Evolutionary conservation across 2,113 vertebrate species (phyloP), one percentile per base, ranked within the genome.

Genomic region (Theristicus caerulescens): DNA sequence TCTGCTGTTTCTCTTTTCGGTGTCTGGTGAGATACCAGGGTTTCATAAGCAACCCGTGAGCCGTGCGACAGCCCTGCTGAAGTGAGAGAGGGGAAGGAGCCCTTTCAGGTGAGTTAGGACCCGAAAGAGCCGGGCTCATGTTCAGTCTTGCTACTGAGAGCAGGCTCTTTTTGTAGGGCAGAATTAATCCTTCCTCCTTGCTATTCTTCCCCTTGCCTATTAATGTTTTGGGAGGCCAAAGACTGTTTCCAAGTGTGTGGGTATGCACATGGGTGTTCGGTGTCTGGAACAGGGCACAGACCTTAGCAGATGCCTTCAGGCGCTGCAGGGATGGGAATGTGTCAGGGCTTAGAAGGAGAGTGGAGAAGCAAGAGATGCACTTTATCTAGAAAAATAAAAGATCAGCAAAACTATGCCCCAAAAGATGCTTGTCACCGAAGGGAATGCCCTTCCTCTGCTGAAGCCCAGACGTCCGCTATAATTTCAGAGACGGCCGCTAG

Each of bases 21-120:
- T 31, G 8, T 36, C 57, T 38, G 59, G 8, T 34, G 59, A 44
- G 24, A 14, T 7, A 24, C 2, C 62, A 27, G 67, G 18, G 38
- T 64, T 59, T 77, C 0, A 2, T 36, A 46, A 86, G 55, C 0
- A 1, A 25, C 16, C 36, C 21, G 1, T 1, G 9, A 73, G 25
- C 40, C 4, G 5, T 66, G 66, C 3, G 16, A 22, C 24, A 44
- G 31, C 44, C 46, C 51, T 3, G 2, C 65, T 54, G 73, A 49
- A 40, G 42, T 0, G 1, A 25, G 52, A 54, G 49, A 21, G 9
- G 29, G 32, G 49, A 14, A 52, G 51, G 51, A 69, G 32, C 24
- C 3, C 51, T 27, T 29, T 17, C 25, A 34, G 42, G 3, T 20
- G 40, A 29, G 22, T 13, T 47, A 38, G 31, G n/a, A 24, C 24